Evolutionary conservation across 2,888 invertebrate species (phyloP).

Genomic region (Lamproptera curius): DNA sequence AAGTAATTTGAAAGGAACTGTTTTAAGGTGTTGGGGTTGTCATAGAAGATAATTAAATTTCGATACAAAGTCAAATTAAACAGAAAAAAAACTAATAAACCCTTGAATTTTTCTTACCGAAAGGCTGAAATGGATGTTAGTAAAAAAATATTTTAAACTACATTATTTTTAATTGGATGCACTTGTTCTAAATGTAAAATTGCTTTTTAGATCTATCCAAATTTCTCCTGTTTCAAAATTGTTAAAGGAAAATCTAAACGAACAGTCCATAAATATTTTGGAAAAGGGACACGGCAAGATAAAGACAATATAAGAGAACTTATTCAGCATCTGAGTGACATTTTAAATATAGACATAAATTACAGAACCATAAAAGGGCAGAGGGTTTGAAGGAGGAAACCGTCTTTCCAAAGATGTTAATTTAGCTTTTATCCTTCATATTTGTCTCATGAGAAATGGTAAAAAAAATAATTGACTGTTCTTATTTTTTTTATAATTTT

Average conservation of each 20-base stretch:
- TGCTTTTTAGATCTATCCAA: conserved; percentile 29
- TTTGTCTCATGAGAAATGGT: conserved; percentile 34
- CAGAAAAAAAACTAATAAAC: not conserved
- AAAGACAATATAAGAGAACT: conserved; percentile 23
- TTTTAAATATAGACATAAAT: conserved; percentile 24
- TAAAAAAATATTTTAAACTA: not conserved
- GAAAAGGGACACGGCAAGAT: conserved; percentile 28
- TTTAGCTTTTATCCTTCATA: conserved; percentile 30
- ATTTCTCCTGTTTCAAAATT: conserved; percentile 36
- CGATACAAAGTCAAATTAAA: not conserved
- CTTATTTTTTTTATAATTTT: conserved; percentile 20
- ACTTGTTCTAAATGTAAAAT: not conserved
- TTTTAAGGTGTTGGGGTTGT: not conserved
- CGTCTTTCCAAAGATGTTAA: conserved; percentile 24
- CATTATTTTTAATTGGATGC: no score
- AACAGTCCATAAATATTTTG: conserved; percentile 29
- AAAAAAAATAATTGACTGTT: conserved; percentile 5
- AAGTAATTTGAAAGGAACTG: no score
- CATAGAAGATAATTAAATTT: not conserved
- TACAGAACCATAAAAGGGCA: conserved; percentile 22
- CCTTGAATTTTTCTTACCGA: not conserved
- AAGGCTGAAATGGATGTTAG: not conserved
- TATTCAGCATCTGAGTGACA: conserved; percentile 21
- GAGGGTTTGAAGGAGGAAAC: conserved; percentile 18
- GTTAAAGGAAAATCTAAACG: conserved; percentile 37